Conservation (phyloP, 2,797 vertebrate species). For the Bucorvus abyssinicus region DNA sequence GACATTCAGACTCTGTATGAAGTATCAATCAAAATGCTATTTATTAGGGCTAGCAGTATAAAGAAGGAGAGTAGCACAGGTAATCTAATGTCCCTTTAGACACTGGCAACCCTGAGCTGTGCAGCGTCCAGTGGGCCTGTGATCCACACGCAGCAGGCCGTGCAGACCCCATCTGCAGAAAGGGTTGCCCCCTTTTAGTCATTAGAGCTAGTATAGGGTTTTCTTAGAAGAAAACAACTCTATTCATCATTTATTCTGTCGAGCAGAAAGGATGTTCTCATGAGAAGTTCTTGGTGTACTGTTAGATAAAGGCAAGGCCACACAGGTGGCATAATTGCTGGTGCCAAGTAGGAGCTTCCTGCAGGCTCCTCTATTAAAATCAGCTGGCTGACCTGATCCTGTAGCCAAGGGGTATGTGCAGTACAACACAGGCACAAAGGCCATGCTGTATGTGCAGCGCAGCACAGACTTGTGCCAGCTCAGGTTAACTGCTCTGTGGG, state of each 20-base stretch:
- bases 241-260: not conserved
- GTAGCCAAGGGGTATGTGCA: not conserved
- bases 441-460: not conserved
- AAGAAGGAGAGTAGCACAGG: not conserved
- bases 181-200: not conserved
- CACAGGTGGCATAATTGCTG: not conserved
- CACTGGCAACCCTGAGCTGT: not conserved
- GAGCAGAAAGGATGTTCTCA: not conserved
- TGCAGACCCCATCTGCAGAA: not conserved
- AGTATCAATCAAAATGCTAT: not conserved
- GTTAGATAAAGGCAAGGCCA: not conserved
- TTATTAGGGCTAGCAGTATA: not conserved
- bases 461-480: not conserved
- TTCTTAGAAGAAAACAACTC: not conserved
- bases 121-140: not conserved
- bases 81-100: not conserved
- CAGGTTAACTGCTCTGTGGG: not conserved
- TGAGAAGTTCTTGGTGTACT: not conserved
- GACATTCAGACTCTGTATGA: not conserved
- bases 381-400: not conserved
- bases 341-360: not conserved
- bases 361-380: not conserved
- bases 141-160: rapidly evolving
- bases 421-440: rapidly evolving
- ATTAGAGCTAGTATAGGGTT: not conserved